phyloP scores from a whole-genome alignment of 2,888 invertebrate species.

The Papilio elwesi region DNA sequence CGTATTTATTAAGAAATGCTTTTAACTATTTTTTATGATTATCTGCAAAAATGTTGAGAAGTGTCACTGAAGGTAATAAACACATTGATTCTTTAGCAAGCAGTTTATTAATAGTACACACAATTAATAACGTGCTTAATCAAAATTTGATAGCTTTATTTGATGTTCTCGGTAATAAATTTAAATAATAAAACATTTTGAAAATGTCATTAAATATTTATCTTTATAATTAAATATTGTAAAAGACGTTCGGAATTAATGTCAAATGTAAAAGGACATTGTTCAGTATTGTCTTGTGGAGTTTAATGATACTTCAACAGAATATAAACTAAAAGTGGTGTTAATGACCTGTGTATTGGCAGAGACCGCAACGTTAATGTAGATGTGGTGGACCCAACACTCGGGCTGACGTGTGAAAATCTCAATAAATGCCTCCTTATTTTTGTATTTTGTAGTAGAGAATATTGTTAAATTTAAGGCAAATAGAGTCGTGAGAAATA shows the following conservation, averaged over 20 bases:
- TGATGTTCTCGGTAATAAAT: slow-evolving; percentile 3
- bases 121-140: not conserved
- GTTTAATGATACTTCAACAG: not conserved
- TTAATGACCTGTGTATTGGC: not conserved
- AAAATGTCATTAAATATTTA: not conserved
- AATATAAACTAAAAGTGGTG: not conserved
- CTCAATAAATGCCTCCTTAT: no score
- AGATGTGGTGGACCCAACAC: not conserved
- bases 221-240: not conserved
- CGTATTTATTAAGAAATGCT: slow-evolving; percentile 1
- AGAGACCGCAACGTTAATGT: not conserved
- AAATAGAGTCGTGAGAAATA: no score
- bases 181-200: not conserved
- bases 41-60: not conserved
- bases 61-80: not conserved
- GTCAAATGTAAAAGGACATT: not conserved
- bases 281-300: not conserved
- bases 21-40: not conserved
- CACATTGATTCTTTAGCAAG: not conserved
- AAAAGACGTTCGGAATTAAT: not conserved
- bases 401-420: not conserved
- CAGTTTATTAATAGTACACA: not conserved
- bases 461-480: no score
- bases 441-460: no score
- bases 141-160: not conserved